phyloP scores from a whole-genome alignment of 2,113 vertebrate genomes.

The Hippocampus barbouri region DNA sequence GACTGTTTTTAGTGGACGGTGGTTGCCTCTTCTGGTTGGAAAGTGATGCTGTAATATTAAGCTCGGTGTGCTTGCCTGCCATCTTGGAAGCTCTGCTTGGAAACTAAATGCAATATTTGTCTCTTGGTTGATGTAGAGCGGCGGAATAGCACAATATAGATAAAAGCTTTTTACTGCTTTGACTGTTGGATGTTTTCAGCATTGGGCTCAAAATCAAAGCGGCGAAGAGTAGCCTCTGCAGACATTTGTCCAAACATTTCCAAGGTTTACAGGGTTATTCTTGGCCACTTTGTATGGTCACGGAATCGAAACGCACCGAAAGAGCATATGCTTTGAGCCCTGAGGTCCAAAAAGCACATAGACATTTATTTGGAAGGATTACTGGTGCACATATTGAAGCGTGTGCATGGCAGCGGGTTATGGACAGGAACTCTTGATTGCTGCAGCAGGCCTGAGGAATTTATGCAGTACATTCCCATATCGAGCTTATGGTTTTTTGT shows the following conservation, averaged over 20 bases:
- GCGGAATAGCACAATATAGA: slow-evolving; percentile 44
- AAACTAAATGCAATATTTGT: slow-evolving; percentile 48
- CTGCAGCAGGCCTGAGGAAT: slow-evolving; percentile 61
- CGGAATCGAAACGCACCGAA: slow-evolving; percentile 51
- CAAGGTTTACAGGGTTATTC: slow-evolving; percentile 55
- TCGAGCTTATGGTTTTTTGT: slow-evolving; percentile 54
- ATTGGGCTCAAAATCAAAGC: slow-evolving; percentile 35
- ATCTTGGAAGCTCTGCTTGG: slow-evolving; percentile 44
- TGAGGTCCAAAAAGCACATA: slow-evolving; percentile 44
- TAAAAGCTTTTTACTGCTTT: slow-evolving; percentile 24
- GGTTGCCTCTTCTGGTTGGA: slow-evolving; percentile 47
- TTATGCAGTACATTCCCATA: slow-evolving; percentile 31
- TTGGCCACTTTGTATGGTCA: slow-evolving; percentile 40
- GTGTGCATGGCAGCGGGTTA: slow-evolving; percentile 38
- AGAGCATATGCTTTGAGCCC: slow-evolving; percentile 31
- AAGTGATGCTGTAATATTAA: slow-evolving; percentile 45
- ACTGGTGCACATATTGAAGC: slow-evolving; percentile 42
- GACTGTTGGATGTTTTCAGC: slow-evolving; percentile 40
- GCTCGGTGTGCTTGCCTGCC: slow-evolving; percentile 39
- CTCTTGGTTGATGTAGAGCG: slow-evolving; percentile 42
- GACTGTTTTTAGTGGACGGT: slow-evolving; percentile 56
- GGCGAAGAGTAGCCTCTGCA: slow-evolving; percentile 37
- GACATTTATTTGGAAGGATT: slow-evolving; percentile 53
- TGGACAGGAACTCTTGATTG: slow-evolving; percentile 41
- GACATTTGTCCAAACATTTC: slow-evolving; percentile 46